Base-by-base conservation (phyloP, 2,113 vertebrate species). In the Rynchops niger region DNA sequence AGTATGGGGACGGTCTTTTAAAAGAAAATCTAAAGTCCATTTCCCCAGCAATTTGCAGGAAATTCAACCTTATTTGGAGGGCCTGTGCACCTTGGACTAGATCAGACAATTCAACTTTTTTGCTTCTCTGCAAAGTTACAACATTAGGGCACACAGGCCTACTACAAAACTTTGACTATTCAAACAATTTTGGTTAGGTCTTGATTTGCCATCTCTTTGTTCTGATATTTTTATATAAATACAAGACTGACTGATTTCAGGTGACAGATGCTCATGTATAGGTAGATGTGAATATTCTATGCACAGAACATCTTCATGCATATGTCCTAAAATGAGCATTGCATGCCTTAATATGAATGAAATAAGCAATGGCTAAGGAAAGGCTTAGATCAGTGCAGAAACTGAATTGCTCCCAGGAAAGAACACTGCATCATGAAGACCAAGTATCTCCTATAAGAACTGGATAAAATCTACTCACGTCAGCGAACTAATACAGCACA, bases 251-350 rank as follows among this genome's bases (percentile, higher is more conserved):
- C 8, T 65, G 29, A 21, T 86, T 92, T 65, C 52, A 94, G 23
- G 16, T 59, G 85, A 82, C 87, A 92, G 92, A 62, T 49, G 22
- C 92, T 94, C 93, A 95, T 82, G 93, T 96, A 87, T 14, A 59
- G 15, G 47, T 20, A 90, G 32, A 55, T 80, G 15, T 67, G 12
- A 50, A 67, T 10, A 52, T 23, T 81, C 42, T 71, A 32, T 15
- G 18, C 47, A 52, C 13, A 62, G 29, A 88, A 63, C 6, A 47
- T 11, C 6, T 70, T 71, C 71, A 86, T 45, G 55, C 66, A 21
- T 9, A 72, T 29, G 42, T 38, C 18, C 67, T 43, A 67, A 88
- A 80, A 23, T 26, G 25, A 74, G 5, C 36, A 42, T 1, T 49
- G n/a, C 80, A 90, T 40, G 23, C 67, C 63, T 42, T 74, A 61